Percentiles rank a stretch among this genome's conserved stretches.
These are phyloP conservation scores for Xerus rutilus DNA, from an alignment of 2,797 vertebrate genomes.

Conservation along the genomic window DNA sequence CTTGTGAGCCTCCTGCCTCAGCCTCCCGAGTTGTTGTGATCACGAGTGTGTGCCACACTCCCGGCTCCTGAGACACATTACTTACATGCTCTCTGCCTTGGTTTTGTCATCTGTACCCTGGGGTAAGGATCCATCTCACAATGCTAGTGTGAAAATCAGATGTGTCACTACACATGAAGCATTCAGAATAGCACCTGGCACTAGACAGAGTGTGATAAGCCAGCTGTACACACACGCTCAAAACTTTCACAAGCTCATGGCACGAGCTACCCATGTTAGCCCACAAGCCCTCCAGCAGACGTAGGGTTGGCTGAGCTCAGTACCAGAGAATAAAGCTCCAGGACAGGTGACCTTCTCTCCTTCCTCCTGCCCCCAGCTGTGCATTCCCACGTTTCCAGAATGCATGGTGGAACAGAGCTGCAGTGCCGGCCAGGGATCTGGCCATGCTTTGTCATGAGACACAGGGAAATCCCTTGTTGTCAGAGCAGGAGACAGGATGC, in stretches of 20 bases:
- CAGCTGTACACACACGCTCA: neutral
- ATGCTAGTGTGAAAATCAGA: neutral
- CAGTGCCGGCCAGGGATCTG: neutral
- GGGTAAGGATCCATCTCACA: neutral
- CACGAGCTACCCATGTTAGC: neutral
- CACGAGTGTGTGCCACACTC: too few relatives aligned
- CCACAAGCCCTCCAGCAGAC: neutral
- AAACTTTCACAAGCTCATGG: neutral
- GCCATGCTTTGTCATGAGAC: constrained; percentile 32
- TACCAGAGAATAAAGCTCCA: neutral
- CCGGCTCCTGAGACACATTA: neutral
- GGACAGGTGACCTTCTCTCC: neutral
- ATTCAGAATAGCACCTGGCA: neutral
- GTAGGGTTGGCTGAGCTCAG: neutral
- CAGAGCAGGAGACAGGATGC: constrained; percentile 62
- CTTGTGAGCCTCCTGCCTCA: too few relatives aligned
- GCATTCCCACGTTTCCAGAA: neutral
- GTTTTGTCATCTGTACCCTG: constrained; percentile 14
- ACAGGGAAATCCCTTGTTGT: constrained; percentile 54
- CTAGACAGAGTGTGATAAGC: neutral
- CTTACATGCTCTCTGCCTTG: neutral
- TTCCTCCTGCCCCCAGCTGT: neutral
- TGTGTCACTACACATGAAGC: neutral
- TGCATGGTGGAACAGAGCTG: neutral
- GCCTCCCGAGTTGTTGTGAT: too few relatives aligned